Conservation (phyloP, 64 coral and sea anemone species). For the Dendrophyllia cribrosa region DNA sequence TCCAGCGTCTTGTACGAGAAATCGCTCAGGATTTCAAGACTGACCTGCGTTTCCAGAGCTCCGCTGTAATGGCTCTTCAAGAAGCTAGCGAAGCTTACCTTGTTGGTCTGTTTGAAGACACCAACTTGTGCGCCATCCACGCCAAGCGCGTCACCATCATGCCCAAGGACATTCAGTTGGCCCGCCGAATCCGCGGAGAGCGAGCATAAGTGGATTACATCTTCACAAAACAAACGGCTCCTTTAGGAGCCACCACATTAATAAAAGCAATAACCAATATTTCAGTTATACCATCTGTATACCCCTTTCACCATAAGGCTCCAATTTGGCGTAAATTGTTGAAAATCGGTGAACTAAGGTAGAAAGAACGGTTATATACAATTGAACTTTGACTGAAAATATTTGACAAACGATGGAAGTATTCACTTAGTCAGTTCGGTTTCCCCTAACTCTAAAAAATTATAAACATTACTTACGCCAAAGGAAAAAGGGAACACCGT, state of each 20-base stretch:
- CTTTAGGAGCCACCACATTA: background rate
- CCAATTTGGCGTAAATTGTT: too few species aligned
- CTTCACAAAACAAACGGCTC: background rate
- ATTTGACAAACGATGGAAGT: too few species aligned
- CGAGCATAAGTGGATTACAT: conserved; percentile 17
- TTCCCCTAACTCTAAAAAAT: too few species aligned
- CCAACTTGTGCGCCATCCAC: conserved; percentile 98
- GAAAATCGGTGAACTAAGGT: too few species aligned
- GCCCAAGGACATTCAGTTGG: conserved; percentile 93
- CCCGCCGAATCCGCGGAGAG: conserved; percentile 86
- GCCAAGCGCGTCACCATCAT: conserved; percentile 98
- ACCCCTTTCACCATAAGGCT: too few species aligned
- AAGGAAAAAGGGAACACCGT: too few species aligned
- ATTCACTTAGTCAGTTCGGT: too few species aligned
- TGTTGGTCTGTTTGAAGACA: conserved; percentile 96
- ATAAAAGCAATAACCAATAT: background rate
- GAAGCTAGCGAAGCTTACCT: conserved; percentile 91
- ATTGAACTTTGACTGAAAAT: too few species aligned
- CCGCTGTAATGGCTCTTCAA: conserved; percentile 87
- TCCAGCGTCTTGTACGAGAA: conserved; percentile 92
- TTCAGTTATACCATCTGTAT: background rate
- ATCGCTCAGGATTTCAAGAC: conserved; percentile 96
- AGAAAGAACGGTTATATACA: too few species aligned
- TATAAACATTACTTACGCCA: too few species aligned
- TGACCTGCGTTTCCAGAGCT: conserved; percentile 88